A percentile compares a stretch with the other conserved stretches of the same genome.
Evolutionary conservation across 2,888 invertebrate genomes (phyloP).

Genomic region (Lepidocyrtoides sp.): DNA sequence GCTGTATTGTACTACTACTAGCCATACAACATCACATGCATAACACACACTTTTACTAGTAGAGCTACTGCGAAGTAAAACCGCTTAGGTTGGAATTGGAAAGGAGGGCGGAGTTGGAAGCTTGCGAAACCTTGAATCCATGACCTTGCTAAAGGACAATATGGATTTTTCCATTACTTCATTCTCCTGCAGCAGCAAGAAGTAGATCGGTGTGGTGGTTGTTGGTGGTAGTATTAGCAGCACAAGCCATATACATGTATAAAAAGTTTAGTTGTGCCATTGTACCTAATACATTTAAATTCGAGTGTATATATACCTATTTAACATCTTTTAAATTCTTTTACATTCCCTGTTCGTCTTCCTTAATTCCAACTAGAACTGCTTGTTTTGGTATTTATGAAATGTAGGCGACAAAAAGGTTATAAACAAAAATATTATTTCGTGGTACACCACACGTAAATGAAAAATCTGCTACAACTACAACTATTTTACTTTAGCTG

Average conservation of each 20-base stretch:
- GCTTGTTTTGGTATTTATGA: too few relatives aligned
- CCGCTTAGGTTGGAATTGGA: constrained; percentile 67
- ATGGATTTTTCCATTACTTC: constrained; percentile 84
- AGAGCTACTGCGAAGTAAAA: constrained; percentile 67
- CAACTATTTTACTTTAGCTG: too few relatives aligned
- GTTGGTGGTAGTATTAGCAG: not conserved
- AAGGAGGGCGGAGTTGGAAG: constrained; percentile 82
- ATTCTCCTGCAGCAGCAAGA: constrained; percentile 35
- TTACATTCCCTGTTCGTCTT: constrained; percentile 1
- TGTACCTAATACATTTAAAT: too few relatives aligned
- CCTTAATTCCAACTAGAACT: constrained; percentile 13
- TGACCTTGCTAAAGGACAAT: constrained; percentile 86
- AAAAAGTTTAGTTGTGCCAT: too few relatives aligned
- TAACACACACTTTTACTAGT: not conserved
- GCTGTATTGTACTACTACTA: not conserved
- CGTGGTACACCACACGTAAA: too few relatives aligned
- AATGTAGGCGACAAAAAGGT: too few relatives aligned
- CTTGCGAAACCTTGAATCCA: constrained; percentile 85
- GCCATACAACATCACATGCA: not conserved
- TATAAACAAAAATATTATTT: too few relatives aligned
- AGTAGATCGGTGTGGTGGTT: not conserved
- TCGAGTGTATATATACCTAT: not conserved
- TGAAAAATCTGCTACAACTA: too few relatives aligned
- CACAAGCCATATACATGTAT: not conserved
- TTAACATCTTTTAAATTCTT: constrained; percentile 26